Evolutionary conservation across 2,113 vertebrate genomes (phyloP), one percentile per base, ranked within the genome.

Genomic region (Hypanus sabinus): DNA sequence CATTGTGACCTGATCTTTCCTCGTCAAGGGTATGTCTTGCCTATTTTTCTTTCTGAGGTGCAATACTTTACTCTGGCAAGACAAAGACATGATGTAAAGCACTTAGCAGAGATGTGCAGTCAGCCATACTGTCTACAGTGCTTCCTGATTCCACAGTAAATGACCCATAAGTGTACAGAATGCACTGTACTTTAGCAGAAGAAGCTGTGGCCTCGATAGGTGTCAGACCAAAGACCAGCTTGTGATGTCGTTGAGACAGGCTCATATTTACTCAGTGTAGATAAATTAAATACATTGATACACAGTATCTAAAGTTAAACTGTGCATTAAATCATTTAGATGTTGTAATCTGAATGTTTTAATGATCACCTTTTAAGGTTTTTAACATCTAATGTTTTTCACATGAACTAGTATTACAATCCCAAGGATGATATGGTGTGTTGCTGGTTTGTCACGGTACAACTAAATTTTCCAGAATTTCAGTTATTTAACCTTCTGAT

Each of bases 341-440:
- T 73, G 70, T 73, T 55, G 9, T 70, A 73, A 73, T 73, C 46
- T 38, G 18, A 73, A 73, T 73, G 68, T 46, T 24, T 46, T 46
- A 93, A 93, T 46, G 91, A 93, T 55, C 36, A 93, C 60, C 91
- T 93, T 73, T 93, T 73, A 93, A 55, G 70, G 46, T 5, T 55
- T 5, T 73, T 55, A 46, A 30, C 68, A 73, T 9, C 11, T 14
- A 73, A 93, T 93, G 22, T 12, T 93, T 93, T 93, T 55, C 68
- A 75, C 22, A 93, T 71, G 70, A 93, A 55, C 18, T 93, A 73
- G 55, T 46, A 71, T 24, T 71, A 14, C 33, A 71, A 68, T 46
- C 33, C 12, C 24, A 27, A 46, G 65, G 33, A 93, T 93, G 68
- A 55, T 27, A 30, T 62, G 68, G 68, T 92, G 30, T 92, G 88